Evolutionary conservation across 2,888 invertebrate species (phyloP), one percentile per base, ranked within the genome.

Genomic region (Drosophila suboccidentalis): DNA sequence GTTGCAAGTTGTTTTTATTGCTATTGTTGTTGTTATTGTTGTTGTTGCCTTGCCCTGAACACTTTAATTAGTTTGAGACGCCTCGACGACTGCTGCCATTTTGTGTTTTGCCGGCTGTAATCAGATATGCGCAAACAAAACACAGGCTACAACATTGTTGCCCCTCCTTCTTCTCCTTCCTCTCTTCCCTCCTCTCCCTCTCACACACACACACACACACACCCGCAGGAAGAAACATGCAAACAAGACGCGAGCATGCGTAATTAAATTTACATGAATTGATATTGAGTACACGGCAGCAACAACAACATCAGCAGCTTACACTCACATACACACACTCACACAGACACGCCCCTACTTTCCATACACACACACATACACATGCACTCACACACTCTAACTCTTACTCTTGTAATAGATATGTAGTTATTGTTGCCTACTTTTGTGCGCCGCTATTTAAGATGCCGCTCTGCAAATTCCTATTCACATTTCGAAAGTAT

Each of bases 231-330:
- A 32, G 75, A 43, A 75, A 59, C 71, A 76, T 78, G 80, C 87
- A 83, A 87, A 83, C 83, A 89, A 62, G 84, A 71, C 63, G 84
- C 82, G 73, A 75, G 87, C 84, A 89, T 78, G 88, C 86, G 86
- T 86, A 87, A 86, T 86, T 89, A 89, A 86, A 86, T 86, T 89
- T 89, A 85, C 90, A 86, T 86, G 90, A 86, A 85, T 87, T 84
- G 83, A 83, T 84, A 84, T 84, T 87, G 87, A 89, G 77, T 80
- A 83, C 69, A 72, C 65, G 70, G 26, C 34, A 65, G 50, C 59
- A 49, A 5, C 29, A 39, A 54, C 29, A 39, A 54, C 57, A 65
- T 47, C 54, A 71, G n/a, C 43, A 69, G 50, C 66, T 67, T 49
- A 75, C 47, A 75, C 53, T 44, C 47, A 26, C 26, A 26, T 34